Evolutionary conservation across 2,797 vertebrate genomes (phyloP).

Genomic region (Oreochromis mossambicus): DNA sequence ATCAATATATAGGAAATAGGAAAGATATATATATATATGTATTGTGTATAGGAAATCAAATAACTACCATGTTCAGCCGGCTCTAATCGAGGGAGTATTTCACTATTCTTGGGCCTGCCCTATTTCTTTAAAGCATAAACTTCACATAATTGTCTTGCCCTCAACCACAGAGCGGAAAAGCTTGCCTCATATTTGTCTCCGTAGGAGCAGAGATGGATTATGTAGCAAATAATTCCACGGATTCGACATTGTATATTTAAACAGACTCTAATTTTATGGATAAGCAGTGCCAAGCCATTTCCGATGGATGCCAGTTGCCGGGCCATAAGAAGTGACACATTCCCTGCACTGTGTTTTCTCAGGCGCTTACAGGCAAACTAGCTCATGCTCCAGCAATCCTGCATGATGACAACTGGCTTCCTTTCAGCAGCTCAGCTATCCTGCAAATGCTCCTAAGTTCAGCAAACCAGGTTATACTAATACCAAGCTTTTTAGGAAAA

Average conservation of each 20-base stretch:
- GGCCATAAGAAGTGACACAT: slow-evolving; percentile 63
- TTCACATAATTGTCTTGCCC: slow-evolving; percentile 62
- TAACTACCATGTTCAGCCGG: slow-evolving; percentile 22
- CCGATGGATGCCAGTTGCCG: slow-evolving; percentile 60
- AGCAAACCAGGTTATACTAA: slow-evolving; percentile 10
- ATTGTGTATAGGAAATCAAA: slow-evolving; percentile 39
- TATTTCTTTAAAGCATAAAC: slow-evolving; percentile 52
- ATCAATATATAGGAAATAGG: not conserved
- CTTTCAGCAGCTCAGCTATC: slow-evolving; percentile 33
- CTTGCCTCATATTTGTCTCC: slow-evolving; percentile 62
- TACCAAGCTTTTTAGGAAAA: not conserved
- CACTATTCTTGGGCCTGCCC: slow-evolving; percentile 21
- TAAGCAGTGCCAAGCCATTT: slow-evolving; percentile 67
- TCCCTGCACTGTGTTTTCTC: slow-evolving; percentile 60
- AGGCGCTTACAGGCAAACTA: slow-evolving; percentile 44
- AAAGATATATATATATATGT: not conserved
- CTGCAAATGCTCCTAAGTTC: slow-evolving; percentile 23
- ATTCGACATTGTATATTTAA: slow-evolving; percentile 63
- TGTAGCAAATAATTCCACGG: slow-evolving; percentile 59
- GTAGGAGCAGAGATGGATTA: slow-evolving; percentile 63
- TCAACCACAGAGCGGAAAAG: slow-evolving; percentile 59
- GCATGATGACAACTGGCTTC: slow-evolving; percentile 50
- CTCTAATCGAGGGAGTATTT: slow-evolving; percentile 34
- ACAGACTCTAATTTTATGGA: slow-evolving; percentile 68
- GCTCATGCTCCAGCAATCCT: slow-evolving; percentile 39